These are phyloP conservation scores for Cynoglossus semilaevis DNA, from an alignment of 2,113 vertebrate species.

Conservation along the genomic window DNA sequence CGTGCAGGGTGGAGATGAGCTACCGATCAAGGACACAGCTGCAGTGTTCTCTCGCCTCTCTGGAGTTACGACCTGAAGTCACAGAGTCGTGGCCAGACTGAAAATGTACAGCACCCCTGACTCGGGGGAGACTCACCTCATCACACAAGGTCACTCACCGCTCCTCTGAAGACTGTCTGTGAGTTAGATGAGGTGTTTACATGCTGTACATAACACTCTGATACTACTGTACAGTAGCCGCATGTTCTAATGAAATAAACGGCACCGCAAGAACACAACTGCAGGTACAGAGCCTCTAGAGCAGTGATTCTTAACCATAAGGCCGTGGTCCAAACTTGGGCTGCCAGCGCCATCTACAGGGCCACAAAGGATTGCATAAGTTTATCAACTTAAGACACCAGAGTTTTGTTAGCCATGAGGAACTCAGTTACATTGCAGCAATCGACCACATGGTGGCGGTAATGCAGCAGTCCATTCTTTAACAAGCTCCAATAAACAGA, in stretches of 20 bases:
- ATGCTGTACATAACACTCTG: conserved; percentile 2
- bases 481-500: no score
- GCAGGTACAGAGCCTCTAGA: background rate
- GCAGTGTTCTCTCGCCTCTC: conserved; percentile 34
- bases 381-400: no score
- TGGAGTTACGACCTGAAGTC: conserved; percentile 57
- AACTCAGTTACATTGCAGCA: no score
- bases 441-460: no score
- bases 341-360: no score
- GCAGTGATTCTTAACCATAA: no score
- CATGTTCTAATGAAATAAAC: conserved; percentile 1
- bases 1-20: conserved; percentile 34
- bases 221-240: background rate
- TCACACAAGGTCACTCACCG: conserved; percentile 27
- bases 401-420: no score
- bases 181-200: background rate
- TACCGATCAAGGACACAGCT: conserved; percentile 43
- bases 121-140: conserved; percentile 12
- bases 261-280: background rate
- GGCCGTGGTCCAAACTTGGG: no score
- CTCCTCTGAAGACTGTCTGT: conserved; percentile 1
- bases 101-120: conserved; percentile 45
- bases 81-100: conserved; percentile 25
- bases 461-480: no score
- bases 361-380: no score